phyloP scores from a whole-genome alignment of 2,797 vertebrate species.

The Okamejei kenojei region DNA sequence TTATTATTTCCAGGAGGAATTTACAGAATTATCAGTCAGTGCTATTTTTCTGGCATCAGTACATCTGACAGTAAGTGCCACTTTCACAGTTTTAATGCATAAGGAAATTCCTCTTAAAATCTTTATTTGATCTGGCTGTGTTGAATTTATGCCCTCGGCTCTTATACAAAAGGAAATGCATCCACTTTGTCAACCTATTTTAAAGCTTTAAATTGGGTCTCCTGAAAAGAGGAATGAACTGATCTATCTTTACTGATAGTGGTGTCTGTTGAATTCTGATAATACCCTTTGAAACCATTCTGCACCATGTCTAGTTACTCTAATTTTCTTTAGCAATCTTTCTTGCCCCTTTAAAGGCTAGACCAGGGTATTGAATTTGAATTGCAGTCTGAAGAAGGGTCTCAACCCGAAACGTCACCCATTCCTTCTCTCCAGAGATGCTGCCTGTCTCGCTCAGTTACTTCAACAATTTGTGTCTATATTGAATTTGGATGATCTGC shows the following conservation, averaged over 20 bases:
- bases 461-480: no score
- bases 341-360: no score
- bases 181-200: not conserved
- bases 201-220: conserved; percentile 12
- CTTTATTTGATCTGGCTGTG: not conserved
- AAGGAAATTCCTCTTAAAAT: not conserved
- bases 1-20: not conserved
- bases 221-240: not conserved
- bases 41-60: not conserved
- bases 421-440: no score
- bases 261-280: not conserved
- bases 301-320: not conserved
- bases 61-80: not conserved
- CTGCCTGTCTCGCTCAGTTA: no score
- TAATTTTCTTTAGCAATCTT: not conserved
- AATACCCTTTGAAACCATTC: not conserved
- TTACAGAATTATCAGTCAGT: not conserved
- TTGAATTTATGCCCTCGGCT: not conserved
- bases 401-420: no score
- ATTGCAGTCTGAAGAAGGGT: no score
- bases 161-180: not conserved
- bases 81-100: not conserved
- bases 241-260: not conserved
- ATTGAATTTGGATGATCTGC: no score
- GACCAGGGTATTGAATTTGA: no score